These are phyloP conservation scores for Lordiphosa fenestrarum DNA, from an alignment of 2,888 invertebrate species.

Conservation along the genomic window DNA sequence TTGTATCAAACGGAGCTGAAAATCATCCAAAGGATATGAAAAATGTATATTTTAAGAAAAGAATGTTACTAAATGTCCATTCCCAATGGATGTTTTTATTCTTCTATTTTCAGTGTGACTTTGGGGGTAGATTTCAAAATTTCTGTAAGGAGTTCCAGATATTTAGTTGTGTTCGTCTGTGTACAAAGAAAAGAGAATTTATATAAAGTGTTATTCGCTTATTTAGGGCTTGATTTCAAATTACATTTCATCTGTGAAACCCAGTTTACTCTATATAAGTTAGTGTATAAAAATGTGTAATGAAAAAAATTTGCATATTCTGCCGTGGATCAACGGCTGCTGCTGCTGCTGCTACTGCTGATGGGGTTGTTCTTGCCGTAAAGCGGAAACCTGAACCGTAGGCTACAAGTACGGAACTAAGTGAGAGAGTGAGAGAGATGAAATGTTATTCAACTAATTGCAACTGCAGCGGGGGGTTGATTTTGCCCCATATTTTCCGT, in stretches of 20 bases:
- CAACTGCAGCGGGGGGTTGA: conserved; percentile 22
- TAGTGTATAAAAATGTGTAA: conserved; percentile 39
- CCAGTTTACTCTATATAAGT: not conserved
- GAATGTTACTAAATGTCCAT: too few species aligned
- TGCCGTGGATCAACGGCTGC: conserved; percentile 25
- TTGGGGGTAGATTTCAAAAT: too few species aligned
- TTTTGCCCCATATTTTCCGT: conserved; percentile 2
- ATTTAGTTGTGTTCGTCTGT: too few species aligned
- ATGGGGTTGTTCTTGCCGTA: conserved; percentile 49
- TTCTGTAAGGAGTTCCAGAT: too few species aligned
- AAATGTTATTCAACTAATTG: conserved; percentile 32
- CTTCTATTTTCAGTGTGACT: too few species aligned
- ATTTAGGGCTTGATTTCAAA: too few species aligned
- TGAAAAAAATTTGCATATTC: conserved; percentile 68
- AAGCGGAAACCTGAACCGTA: not conserved
- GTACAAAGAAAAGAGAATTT: too few species aligned
- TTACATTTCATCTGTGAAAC: not conserved
- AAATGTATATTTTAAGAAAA: too few species aligned
- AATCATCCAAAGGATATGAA: too few species aligned
- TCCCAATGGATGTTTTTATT: too few species aligned
- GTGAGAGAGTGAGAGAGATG: conserved; percentile 20
- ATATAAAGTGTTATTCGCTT: too few species aligned
- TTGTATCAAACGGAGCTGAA: too few species aligned
- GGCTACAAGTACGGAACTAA: conserved; percentile 12
- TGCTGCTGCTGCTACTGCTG: conserved; percentile 8